Conservation (phyloP, 2,113 vertebrate species). For the Alligator sinensis region DNA sequence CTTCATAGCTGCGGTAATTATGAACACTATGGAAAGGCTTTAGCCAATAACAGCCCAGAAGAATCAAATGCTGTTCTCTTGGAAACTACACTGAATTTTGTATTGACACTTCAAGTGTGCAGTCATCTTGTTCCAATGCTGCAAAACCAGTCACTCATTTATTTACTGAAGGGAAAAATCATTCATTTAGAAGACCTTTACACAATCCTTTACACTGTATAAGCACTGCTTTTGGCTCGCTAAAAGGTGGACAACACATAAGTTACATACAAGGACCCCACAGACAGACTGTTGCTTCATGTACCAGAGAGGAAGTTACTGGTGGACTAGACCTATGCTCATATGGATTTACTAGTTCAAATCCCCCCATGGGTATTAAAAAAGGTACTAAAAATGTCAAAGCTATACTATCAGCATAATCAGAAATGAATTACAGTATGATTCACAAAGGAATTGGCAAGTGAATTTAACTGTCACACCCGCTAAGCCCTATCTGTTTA, state of each 20-base stretch:
- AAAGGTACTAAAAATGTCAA: background rate
- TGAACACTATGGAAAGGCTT: constrained; percentile 59
- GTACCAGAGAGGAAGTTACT: background rate
- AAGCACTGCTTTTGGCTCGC: background rate
- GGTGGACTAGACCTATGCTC: background rate
- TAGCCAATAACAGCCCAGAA: constrained; percentile 23
- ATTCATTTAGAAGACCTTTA: constrained; percentile 2
- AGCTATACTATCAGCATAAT: background rate
- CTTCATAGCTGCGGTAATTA: constrained; percentile 67
- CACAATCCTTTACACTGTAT: background rate
- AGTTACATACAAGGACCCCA: background rate
- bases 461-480: too few species aligned
- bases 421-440: background rate
- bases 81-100: background rate
- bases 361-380: background rate
- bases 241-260: background rate
- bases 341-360: background rate
- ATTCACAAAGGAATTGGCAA: background rate
- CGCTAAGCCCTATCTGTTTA: too few species aligned
- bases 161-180: constrained; percentile 7
- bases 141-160: constrained; percentile 26
- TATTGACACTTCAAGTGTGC: constrained; percentile 13
- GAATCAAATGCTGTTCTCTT: constrained; percentile 33
- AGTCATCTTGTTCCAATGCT: constrained; percentile 25
- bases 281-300: background rate